Base-by-base conservation (phyloP, 2,888 invertebrate species). In the Apotomis turbidana region DNA sequence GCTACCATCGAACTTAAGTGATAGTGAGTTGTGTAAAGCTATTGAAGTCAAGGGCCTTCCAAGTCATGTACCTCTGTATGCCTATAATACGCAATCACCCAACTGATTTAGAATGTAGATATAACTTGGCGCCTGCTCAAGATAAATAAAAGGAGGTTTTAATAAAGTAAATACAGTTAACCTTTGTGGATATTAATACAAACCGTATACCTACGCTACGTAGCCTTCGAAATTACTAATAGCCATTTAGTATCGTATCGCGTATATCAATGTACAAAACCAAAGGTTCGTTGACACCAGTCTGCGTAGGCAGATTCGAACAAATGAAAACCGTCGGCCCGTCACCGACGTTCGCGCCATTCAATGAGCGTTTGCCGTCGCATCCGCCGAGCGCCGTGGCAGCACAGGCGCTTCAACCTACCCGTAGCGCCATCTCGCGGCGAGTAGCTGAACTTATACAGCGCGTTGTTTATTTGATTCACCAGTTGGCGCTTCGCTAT, bases 211-310 rank as follows among this genome's bases (percentile, higher is more conserved):
- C 74, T 73, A 68, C 74, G 69, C 74, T 55, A 77, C 74, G 70
- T 75, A 76, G 74, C 73, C 74, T 75, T 74, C 72, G 68, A 74
- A 77, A 74, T 75, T 74, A 71, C 69, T 73, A 74, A 78, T 74
- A 70, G 59, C 73, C 64, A 59, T 73, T 67, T 70, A 72, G 58
- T 74, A 72, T 62, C 61, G 61, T 58, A 69, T 57, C 72, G 57
- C 36, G 52, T 62, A 74, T 79, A 78, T 78, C 76, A 78, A 81
- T 76, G 78, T 77, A 79, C 79, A 83, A 83, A 85, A 84, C 81
- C 78, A 79, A 76, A 81, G 82, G 92, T 87, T 92, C 91, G 85
- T 90, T 90, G 90, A 90, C 90, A 85, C 82, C 81, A 71, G 78
- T 83, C 78, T 83, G 86, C 83, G 88, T 89, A 88, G 86, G 86